Evolutionary conservation across 2,888 invertebrate genomes (phyloP), one percentile per base, ranked within the genome.

Genomic region (Drosophila barbarae): DNA sequence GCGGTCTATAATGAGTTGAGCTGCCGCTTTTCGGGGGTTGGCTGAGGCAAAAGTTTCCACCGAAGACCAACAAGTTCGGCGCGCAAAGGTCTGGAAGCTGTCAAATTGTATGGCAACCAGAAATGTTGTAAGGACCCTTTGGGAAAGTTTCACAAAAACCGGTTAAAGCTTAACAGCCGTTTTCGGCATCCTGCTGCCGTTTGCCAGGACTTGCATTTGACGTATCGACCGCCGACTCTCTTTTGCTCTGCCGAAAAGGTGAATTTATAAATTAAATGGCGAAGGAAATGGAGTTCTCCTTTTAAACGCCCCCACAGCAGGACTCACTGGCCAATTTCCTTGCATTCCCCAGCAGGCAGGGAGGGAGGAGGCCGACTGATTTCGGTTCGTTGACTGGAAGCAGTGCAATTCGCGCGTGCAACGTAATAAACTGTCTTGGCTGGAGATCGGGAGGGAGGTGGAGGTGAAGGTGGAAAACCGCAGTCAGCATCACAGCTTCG

Each of bases 361-460:
- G 1, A 46, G 46, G 51, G 8, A 32, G 50, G 12, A 39, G 39
- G 46, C 51, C 8, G 35, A 46, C 36, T 42, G 66, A 65, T 52
- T 75, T 60, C 57, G 75, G 77, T 83, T 77, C 73, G 74, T 69
- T 76, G 69, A 73, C 74, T 79, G 76, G 73, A 76, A 84, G 69
- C 67, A 41, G 59, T 71, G 80, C 76, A 73, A 81, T 78, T 73
- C 69, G 79, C 75, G 76, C 75, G 69, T 78, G 79, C 77, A 76
- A 69, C 72, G 71, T 78, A 76, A 82, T 84, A 84, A 84, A 84
- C 72, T 82, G 71, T 52, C 55, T 51, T 49, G 54, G 12, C 41
- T 41, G 51, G 30, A 30, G 12, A 18, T 7, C 44, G 15, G 41
- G 2, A n/a, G 26, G 34, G 13, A 44, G 32, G 5, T n/a, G 23